Conservation (phyloP, 2,888 invertebrate species). For the Tetanocera ferruginea region DNA sequence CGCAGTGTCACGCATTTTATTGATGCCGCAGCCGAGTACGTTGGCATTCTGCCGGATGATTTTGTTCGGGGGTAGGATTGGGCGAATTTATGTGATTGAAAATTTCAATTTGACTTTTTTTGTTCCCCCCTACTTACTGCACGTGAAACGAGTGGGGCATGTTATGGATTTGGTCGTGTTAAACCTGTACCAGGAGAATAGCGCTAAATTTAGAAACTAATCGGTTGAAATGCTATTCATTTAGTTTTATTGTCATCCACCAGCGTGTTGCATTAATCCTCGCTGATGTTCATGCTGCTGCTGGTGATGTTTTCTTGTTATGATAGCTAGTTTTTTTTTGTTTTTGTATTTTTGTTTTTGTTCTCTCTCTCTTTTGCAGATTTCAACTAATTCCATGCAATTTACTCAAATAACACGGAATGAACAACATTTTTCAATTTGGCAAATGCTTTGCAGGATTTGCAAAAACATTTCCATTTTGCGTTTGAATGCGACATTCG, state of each 20-base stretch:
- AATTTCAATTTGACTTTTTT: conserved; percentile 21
- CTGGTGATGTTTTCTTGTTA: not conserved
- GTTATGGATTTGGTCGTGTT: not conserved
- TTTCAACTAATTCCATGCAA: conserved; percentile 48
- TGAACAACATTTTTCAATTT: conserved; percentile 39
- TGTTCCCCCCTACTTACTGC: not conserved
- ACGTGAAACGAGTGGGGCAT: not conserved
- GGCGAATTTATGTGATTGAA: conserved; percentile 33
- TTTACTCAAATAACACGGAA: conserved; percentile 36
- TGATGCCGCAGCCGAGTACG: not conserved
- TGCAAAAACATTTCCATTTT: not conserved
- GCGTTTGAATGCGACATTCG: not conserved
- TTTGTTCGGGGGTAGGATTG: not conserved
- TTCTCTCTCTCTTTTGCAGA: conserved; percentile 33
- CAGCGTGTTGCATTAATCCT: not conserved
- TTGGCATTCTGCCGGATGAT: too few relatives aligned
- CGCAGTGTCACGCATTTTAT: conserved; percentile 1
- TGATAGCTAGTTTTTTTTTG: not conserved
- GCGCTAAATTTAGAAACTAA: conserved; percentile 30
- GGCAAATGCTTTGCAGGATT: conserved; percentile 8
- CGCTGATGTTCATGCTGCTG: not conserved
- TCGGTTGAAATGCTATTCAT: conserved; percentile 19
- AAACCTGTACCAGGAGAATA: not conserved
- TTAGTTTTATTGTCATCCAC: not conserved
- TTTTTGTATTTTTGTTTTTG: conserved; percentile 2